A percentile compares a stretch with the other conserved stretches of the same genome.
These are phyloP conservation scores for Hirudo medicinalis DNA, from an alignment of 1,140 invertebrate species.

Conservation along the genomic window DNA sequence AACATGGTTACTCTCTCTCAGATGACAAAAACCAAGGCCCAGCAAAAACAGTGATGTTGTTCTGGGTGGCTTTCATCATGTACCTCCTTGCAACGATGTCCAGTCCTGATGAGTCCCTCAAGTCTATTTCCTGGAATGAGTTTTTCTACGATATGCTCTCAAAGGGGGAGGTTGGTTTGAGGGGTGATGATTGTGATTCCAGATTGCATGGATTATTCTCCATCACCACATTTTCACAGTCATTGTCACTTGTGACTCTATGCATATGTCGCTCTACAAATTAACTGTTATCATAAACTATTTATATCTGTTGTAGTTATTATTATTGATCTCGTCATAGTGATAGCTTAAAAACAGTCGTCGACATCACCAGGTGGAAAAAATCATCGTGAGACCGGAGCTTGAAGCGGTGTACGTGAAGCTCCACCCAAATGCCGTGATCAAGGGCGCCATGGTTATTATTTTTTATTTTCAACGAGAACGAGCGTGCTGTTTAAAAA, in stretches of 20 bases:
- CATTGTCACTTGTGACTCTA: background rate
- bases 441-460: slow-evolving; percentile 62
- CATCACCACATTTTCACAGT: background rate
- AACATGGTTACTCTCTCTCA: background rate
- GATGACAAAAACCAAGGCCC: slow-evolving; percentile 26
- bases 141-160: slow-evolving; percentile 81
- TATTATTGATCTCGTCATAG: background rate
- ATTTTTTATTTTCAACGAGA: slow-evolving; percentile 1
- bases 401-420: slow-evolving; percentile 68
- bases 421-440: slow-evolving; percentile 66
- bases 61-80: slow-evolving; percentile 25
- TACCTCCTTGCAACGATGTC: slow-evolving; percentile 24
- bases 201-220: background rate
- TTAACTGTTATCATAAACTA: background rate
- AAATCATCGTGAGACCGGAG: slow-evolving; percentile 68
- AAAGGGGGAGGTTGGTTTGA: slow-evolving; percentile 58
- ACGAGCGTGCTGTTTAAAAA: too few species aligned
- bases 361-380: slow-evolving; percentile 49
- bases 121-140: slow-evolving; percentile 76
- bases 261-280: background rate
- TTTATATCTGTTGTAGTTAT: background rate
- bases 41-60: slow-evolving; percentile 26
- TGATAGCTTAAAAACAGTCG: background rate
- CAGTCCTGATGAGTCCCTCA: slow-evolving; percentile 23
- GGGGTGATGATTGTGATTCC: background rate